Conservation (phyloP, 2,797 vertebrate species). For the Meda fulgida region DNA sequence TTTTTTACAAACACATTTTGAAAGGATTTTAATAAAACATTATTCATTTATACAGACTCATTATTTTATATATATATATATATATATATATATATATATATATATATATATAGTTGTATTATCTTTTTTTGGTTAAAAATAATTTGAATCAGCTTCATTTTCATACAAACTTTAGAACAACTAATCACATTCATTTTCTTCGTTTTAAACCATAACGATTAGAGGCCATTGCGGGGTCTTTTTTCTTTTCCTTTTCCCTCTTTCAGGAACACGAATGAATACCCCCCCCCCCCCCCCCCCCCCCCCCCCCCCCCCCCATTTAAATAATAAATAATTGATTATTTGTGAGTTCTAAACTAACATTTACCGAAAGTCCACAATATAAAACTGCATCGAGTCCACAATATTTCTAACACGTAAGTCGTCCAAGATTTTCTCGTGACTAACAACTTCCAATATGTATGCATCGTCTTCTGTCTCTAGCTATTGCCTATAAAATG, state of each 20-base stretch:
- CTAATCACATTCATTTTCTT: not conserved
- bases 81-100: too few relatives aligned
- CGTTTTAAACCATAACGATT: not conserved
- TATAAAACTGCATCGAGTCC: not conserved
- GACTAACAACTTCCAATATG: not conserved
- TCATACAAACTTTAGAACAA: not conserved
- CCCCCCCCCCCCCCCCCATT: too few relatives aligned
- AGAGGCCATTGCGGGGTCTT: not conserved
- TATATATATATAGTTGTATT: not conserved
- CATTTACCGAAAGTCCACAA: not conserved
- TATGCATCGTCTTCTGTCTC: not conserved
- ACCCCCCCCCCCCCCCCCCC: too few relatives aligned
- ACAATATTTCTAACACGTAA: not conserved
- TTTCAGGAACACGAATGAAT: not conserved
- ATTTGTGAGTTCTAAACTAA: not conserved
- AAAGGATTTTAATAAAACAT: not conserved
- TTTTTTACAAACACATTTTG: conserved; percentile 11
- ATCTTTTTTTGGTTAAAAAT: not conserved
- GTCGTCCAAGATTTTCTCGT: not conserved
- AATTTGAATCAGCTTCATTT: not conserved
- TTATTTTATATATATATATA: not conserved
- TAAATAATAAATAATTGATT: not conserved
- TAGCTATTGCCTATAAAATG: not conserved
- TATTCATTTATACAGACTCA: not conserved
- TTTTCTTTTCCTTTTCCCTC: too few relatives aligned